phyloP scores from a whole-genome alignment of 2,113 vertebrate genomes.

The Channa maculata region DNA sequence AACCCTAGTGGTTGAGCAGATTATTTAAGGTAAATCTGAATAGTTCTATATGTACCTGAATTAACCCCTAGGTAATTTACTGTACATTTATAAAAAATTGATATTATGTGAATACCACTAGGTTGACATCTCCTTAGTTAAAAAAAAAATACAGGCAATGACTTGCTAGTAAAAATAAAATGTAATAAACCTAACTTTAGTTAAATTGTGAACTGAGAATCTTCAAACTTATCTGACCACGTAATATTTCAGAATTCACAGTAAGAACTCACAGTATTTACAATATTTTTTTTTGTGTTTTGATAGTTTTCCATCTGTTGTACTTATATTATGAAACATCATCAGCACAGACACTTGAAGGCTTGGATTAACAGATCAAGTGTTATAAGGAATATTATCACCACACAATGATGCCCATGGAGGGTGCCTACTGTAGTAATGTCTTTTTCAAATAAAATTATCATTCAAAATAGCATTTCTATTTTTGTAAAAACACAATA shows the following conservation, averaged over 20 bases:
- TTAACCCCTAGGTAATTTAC: not conserved
- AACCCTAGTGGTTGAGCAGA: not conserved
- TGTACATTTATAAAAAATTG: no score
- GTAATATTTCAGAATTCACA: no score
- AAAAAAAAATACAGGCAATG: no score
- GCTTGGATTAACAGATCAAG: constrained; percentile 19
- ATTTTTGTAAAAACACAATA: not conserved
- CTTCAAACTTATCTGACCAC: no score
- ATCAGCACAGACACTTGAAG: not conserved
- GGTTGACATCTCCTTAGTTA: no score
- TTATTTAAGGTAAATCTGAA: not conserved
- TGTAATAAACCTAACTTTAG: no score
- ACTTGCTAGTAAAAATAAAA: no score
- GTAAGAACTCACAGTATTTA: no score
- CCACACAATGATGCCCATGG: constrained; percentile 17
- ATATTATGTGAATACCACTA: no score
- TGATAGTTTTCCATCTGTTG: not conserved
- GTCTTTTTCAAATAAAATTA: not conserved
- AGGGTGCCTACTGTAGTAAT: constrained; percentile 20
- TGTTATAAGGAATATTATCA: constrained; percentile 18
- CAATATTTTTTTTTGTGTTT: no score
- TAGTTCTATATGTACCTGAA: not conserved
- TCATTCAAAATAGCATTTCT: not conserved
- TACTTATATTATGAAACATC: not conserved
- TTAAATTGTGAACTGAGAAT: no score